Evolutionary conservation across 2,797 vertebrate genomes (phyloP).

Genomic region (Takifugu rubripes): DNA sequence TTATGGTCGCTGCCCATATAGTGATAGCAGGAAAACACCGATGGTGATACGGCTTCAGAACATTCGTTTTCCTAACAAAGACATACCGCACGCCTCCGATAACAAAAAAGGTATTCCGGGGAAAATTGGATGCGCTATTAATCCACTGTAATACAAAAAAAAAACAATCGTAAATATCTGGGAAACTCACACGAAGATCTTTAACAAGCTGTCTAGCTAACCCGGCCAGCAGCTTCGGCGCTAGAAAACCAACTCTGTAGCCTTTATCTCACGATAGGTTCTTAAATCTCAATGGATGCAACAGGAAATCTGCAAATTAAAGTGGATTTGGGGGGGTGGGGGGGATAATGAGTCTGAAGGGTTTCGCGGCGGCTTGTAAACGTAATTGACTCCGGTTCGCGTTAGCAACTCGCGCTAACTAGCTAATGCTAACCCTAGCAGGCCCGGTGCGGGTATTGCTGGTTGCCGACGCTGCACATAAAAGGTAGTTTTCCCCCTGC

Average conservation of each 20-base stretch:
- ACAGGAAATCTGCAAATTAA: background rate
- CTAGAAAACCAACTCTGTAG: conserved; percentile 27
- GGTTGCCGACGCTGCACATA: conserved; percentile 32
- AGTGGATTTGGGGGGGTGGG: background rate
- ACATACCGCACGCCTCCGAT: fast-evolving
- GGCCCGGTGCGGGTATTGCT: conserved; percentile 69
- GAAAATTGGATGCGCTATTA: background rate
- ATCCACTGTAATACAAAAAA: too few relatives aligned
- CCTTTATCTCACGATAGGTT: background rate
- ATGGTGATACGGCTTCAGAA: conserved; percentile 8
- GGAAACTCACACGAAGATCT: conserved; percentile 2
- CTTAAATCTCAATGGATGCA: too few relatives aligned
- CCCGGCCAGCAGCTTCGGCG: conserved; percentile 16
- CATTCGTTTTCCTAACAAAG: background rate
- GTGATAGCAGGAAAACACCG: conserved; percentile 21
- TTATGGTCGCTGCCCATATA: conserved; percentile 25
- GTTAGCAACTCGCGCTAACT: conserved; percentile 19
- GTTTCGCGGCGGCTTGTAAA: background rate
- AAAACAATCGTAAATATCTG: too few relatives aligned
- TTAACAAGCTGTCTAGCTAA: conserved; percentile 24
- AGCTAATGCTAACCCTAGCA: conserved; percentile 45
- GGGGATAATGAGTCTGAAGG: fast-evolving
- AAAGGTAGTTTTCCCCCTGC: conserved; percentile 18
- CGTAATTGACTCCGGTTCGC: conserved; percentile 17
- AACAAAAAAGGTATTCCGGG: background rate